Base-by-base conservation (phyloP, 2,113 vertebrate genomes). In the Origma solitaria region DNA sequence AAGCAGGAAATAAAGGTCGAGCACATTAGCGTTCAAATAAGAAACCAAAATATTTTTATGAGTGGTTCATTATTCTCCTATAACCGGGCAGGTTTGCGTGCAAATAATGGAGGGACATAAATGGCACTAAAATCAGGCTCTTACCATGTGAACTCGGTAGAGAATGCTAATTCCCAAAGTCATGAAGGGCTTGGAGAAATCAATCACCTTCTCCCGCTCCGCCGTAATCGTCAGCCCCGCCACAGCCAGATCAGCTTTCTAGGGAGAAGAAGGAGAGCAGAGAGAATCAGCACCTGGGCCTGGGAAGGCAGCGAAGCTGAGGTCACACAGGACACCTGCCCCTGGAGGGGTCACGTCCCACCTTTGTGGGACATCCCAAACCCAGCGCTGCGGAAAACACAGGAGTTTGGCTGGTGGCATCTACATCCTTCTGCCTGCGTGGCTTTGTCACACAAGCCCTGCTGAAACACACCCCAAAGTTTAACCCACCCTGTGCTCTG, bases 181-280 rank as follows among this genome's bases (percentile, higher is more conserved):
- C 99, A 99, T 99, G 97, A 98, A 99, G 3, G 99, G 99, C 95
- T 99, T 99, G 56, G 99, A 99, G 98, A 99, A 99, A 98, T 99
- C 99, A 58, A 99, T 99, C 98, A 99, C 99, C 97, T 99, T 99
- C 98, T 99, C 99, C 21, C 99, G 96, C 96, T 99, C 99, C 0
- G 99, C 99, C 1, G 99, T 99, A 90, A 99, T 99, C 72, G 99
- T 99, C 93, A 99, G 98, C 78, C 98, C 99, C 0, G 99, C 99
- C 64, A 99, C 99, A 3, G 99, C 99, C 97, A 99, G 95, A 57
- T 99, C 99, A 1, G 99, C 99, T 98, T 99, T 99, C 99, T 99
- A 94, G 85, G 98, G 98, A 91, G 94, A 45, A 77, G 86, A n/a
- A n/a, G 58, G 62, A 82, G 0, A 38, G 13, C 2, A 84, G 44